Conservation (phyloP, 2,888 invertebrate genomes). For the Acutogordius australiensis region DNA sequence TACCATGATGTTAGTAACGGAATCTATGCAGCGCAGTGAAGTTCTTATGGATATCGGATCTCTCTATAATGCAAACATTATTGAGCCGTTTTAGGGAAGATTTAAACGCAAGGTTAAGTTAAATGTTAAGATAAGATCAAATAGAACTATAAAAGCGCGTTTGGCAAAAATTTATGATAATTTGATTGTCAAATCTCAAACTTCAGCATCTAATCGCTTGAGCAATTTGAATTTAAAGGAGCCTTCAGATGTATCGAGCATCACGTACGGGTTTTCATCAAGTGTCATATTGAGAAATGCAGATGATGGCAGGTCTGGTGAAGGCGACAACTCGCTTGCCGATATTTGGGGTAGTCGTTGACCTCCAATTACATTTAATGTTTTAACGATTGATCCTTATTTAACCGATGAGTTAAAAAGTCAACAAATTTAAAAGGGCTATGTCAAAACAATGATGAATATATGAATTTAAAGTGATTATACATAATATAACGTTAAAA, state of each 20-base stretch:
- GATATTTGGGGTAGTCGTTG: neutral
- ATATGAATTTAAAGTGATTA: no score
- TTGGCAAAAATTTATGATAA: no score
- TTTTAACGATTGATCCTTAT: neutral
- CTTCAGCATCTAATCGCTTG: neutral
- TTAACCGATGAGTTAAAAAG: no score
- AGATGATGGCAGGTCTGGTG: neutral
- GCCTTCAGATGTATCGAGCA: neutral
- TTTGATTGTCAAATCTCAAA: no score
- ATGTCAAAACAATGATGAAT: no score
- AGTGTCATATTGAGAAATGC: constrained; percentile 1
- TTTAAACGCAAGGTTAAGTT: no score
- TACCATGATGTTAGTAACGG: neutral
- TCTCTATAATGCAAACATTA: no score
- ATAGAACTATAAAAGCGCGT: no score
- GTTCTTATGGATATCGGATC: neutral
- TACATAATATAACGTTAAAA: neutral
- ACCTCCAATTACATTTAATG: neutral
- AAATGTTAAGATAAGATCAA: no score
- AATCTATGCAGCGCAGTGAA: neutral
- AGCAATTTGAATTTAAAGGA: neutral
- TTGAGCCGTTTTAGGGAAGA: no score
- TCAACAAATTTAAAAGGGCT: no score
- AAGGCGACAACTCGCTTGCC: neutral
- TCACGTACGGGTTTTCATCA: neutral